Conservation (phyloP, 2,888 invertebrate species). For the Stenodera caucasica region DNA sequence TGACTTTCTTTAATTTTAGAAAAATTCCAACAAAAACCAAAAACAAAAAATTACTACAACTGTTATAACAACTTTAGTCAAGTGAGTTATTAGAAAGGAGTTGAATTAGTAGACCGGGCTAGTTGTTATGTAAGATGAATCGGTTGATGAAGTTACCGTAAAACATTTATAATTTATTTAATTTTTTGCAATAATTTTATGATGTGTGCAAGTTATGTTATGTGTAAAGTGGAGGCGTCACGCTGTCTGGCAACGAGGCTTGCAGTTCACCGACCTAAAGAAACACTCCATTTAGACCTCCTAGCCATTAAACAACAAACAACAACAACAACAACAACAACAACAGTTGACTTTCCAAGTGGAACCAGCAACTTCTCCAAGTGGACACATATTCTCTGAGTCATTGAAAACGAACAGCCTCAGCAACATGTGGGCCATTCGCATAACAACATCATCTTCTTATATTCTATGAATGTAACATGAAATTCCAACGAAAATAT, state of each 20-base stretch:
- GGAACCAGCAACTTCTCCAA: constrained; percentile 8
- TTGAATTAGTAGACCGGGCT: too few relatives aligned
- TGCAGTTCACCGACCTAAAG: constrained; percentile 43
- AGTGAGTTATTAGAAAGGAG: neutral
- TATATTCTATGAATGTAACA: neutral
- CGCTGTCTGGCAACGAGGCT: constrained; percentile 44
- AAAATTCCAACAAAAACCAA: neutral
- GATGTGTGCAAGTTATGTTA: neutral
- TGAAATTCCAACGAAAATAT: constrained; percentile 7
- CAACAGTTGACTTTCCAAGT: constrained; percentile 24
- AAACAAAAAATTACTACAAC: neutral
- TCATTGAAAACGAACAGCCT: constrained; percentile 1
- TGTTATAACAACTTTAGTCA: neutral
- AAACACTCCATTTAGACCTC: constrained; percentile 28
- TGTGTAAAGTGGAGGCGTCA: constrained; percentile 41
- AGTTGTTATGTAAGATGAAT: too few relatives aligned
- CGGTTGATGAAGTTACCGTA: too few relatives aligned
- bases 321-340: neutral
- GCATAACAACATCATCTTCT: neutral
- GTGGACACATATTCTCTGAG: neutral
- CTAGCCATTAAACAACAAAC: neutral
- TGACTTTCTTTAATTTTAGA: neutral
- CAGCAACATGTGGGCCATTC: constrained; percentile 5
- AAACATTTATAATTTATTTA: too few relatives aligned
- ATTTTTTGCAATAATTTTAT: constrained; percentile 22